Percentiles rank a stretch among this genome's conserved stretches.
Evolutionary conservation across 1,140 invertebrate species (phyloP).

Genomic region (Pseudomyrmex concolor): DNA sequence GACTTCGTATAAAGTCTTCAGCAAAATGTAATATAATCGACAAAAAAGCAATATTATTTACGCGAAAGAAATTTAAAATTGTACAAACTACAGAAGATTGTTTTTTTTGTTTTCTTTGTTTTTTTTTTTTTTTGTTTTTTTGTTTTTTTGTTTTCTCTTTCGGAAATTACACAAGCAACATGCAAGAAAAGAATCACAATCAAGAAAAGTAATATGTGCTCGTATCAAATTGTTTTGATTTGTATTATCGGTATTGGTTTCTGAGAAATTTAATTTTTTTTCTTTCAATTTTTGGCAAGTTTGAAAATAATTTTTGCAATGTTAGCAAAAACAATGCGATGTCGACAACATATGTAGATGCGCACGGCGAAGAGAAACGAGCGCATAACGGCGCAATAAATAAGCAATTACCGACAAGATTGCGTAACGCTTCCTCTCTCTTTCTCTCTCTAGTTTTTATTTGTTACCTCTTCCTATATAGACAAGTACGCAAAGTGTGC

Average conservation of each 20-base stretch:
- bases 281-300: background rate
- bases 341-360: background rate
- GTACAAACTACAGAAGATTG: background rate
- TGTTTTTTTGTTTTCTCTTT: background rate
- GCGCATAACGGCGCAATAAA: slow-evolving; percentile 58
- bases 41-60: background rate
- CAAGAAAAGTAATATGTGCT: too few species aligned
- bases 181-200: too few species aligned
- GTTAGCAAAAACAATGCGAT: slow-evolving; percentile 21
- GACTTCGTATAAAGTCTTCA: background rate
- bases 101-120: slow-evolving; percentile 8
- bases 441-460: background rate
- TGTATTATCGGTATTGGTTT: too few species aligned
- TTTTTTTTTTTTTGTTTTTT: too few species aligned
- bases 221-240: too few species aligned
- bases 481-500: background rate
- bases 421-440: slow-evolving; percentile 52
- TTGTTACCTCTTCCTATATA: background rate
- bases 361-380: slow-evolving; percentile 20
- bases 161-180: background rate
- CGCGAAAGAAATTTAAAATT: too few species aligned
- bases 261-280: background rate
- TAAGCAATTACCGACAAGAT: slow-evolving; percentile 64
- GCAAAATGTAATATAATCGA: slow-evolving; percentile 14
- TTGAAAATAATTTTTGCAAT: background rate